Base-by-base conservation (phyloP, 2,888 invertebrate genomes). In the Sesia apiformis region DNA sequence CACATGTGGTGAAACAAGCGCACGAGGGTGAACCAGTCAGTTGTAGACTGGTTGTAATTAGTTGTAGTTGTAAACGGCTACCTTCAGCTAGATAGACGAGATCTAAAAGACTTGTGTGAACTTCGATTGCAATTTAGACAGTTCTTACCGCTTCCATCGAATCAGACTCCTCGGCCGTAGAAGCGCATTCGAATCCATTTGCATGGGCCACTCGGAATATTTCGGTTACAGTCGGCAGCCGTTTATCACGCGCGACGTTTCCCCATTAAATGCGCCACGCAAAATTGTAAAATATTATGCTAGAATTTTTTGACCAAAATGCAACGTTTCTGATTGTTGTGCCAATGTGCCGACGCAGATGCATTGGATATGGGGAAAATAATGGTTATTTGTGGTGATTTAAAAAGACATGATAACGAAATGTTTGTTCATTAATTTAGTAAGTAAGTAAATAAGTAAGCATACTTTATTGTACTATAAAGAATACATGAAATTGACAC, bases 151-250 rank as follows among this genome's bases (percentile, higher is more conserved):
- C 53, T 57, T 66, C 61, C 53, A 57, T 52, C 1, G 3, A 1
- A 52, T 0, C 50, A 40, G 62, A 8, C 53, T 66, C 64, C 5
- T n/a, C 52, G 62, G 56, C 57, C 41, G 58, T 59, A 62, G 61
- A 66, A 72, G 60, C 64, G 73, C 75, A 71, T 70, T 67, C 64
- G 64, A 72, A 70, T 65, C 72, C 73, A 78, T 81, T 78, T 76
- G 75, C 72, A 71, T 70, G 67, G 64, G 59, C 75, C 76, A 72
- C 75, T 79, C 78, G 70, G 74, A 75, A 75, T 76, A 74, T 76
- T 77, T 81, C 76, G 72, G 68, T 65, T 65, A 70, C 78, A 77
- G 68, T 70, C 70, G 67, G 62, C 59, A 46, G 62, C 62, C 76
- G 68, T 82, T 76, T 77, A 74, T 82, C 78, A 80, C 63, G 40